Conservation (phyloP, 2,797 vertebrate genomes). For the Cirrhinus mrigala region DNA sequence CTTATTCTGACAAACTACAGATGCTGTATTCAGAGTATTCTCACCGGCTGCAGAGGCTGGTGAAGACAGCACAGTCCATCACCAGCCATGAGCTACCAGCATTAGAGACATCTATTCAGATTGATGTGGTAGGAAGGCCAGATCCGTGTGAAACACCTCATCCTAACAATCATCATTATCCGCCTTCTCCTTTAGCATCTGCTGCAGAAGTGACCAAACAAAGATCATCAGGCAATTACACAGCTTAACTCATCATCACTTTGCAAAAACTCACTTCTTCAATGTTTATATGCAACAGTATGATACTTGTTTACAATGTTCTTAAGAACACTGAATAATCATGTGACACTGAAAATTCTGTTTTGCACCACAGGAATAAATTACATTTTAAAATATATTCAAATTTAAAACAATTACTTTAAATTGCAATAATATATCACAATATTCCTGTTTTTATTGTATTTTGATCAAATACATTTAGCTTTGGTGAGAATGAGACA, state of each 20-base stretch:
- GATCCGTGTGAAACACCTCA: background rate
- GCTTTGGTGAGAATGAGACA: too few relatives aligned
- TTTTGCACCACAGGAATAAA: too few relatives aligned
- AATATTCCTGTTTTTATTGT: too few relatives aligned
- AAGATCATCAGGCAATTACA: background rate
- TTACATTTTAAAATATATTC: too few relatives aligned
- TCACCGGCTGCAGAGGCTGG: background rate
- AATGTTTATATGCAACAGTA: background rate
- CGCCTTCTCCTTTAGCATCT: background rate
- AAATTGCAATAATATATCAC: too few relatives aligned
- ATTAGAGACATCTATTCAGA: background rate
- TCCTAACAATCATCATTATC: background rate
- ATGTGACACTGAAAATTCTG: too few relatives aligned
- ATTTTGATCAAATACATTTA: too few relatives aligned
- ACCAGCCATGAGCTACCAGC: background rate
- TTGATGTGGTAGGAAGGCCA: background rate
- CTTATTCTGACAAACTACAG: conserved; percentile 11
- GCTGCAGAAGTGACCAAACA: background rate
- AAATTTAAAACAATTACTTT: too few relatives aligned
- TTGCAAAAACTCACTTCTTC: background rate
- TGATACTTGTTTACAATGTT: too few relatives aligned
- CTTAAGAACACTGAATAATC: too few relatives aligned
- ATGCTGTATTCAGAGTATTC: conserved; percentile 1
- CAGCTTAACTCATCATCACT: background rate
- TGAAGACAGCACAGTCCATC: conserved; percentile 12